These are phyloP conservation scores for Cercopithecus petaurista DNA, from an alignment of 2,797 vertebrate genomes.

Conservation along the genomic window DNA sequence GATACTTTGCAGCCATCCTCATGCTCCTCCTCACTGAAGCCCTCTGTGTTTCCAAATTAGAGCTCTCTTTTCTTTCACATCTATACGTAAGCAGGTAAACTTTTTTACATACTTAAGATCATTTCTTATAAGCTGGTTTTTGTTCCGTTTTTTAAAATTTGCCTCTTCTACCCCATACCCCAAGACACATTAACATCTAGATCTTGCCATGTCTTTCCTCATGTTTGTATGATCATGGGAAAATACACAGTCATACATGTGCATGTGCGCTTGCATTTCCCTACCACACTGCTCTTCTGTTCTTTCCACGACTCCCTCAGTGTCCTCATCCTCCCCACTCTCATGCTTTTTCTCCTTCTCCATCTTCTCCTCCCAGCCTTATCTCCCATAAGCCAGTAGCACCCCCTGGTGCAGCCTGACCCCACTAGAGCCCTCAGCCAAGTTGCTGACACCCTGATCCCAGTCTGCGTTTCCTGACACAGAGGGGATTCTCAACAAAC, in stretches of 20 bases:
- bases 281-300: not conserved
- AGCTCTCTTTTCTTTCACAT: not conserved
- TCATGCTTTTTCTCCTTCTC: not conserved
- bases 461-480: not conserved
- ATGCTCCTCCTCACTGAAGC: not conserved
- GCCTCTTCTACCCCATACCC: not conserved
- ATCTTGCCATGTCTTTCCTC: not conserved
- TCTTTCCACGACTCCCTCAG: fast-evolving
- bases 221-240: not conserved
- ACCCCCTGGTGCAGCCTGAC: not conserved
- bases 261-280: fast-evolving
- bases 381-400: not conserved
- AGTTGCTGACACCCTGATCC: not conserved
- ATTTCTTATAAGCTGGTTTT: not conserved
- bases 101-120: not conserved
- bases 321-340: not conserved
- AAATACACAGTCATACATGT: fast-evolving
- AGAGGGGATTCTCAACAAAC: not conserved
- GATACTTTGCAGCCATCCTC: not conserved
- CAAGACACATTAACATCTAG: not conserved
- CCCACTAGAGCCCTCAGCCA: not conserved
- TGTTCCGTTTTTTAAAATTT: not conserved
- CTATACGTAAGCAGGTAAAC: not conserved
- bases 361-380: not conserved
- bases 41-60: not conserved